These are phyloP conservation scores for Tetramorium simillimum DNA, from an alignment of 1,140 invertebrate species.

Conservation along the genomic window DNA sequence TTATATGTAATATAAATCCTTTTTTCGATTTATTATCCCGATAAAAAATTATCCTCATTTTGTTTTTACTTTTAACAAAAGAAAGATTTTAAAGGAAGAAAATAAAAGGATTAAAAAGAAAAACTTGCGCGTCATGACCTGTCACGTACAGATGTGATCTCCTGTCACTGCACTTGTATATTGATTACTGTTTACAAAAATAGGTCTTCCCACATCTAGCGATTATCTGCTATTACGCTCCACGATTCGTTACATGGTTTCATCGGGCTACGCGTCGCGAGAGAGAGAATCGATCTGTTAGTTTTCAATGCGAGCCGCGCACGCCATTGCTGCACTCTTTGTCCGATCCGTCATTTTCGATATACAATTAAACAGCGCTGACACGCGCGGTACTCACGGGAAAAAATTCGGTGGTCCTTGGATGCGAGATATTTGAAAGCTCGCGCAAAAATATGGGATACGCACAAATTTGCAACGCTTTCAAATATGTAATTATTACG, in stretches of 20 bases:
- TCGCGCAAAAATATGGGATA: not conserved
- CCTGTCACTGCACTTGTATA: not conserved
- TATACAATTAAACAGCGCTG: not conserved
- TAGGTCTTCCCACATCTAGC: conserved; percentile 33
- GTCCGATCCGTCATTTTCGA: not conserved
- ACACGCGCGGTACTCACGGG: not conserved
- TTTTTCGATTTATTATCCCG: not conserved
- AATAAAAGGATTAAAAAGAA: not conserved
- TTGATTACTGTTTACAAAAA: not conserved
- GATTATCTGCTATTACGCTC: conserved; percentile 42
- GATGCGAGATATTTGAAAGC: not conserved
- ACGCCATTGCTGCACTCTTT: conserved; percentile 12
- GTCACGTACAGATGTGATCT: not conserved
- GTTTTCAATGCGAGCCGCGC: not conserved
- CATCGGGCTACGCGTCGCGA: not conserved
- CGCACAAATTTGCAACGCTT: not conserved
- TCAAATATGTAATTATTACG: not conserved
- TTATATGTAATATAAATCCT: conserved; percentile 1
- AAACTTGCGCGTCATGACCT: not conserved
- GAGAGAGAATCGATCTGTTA: conserved; percentile 8
- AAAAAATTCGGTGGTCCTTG: not conserved
- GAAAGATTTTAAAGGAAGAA: not conserved
- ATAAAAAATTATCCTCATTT: not conserved
- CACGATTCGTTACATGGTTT: conserved; percentile 40
- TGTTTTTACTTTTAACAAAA: not conserved